Conservation (phyloP, 2,797 vertebrate genomes). For the Melanotaenia pygmaea region DNA sequence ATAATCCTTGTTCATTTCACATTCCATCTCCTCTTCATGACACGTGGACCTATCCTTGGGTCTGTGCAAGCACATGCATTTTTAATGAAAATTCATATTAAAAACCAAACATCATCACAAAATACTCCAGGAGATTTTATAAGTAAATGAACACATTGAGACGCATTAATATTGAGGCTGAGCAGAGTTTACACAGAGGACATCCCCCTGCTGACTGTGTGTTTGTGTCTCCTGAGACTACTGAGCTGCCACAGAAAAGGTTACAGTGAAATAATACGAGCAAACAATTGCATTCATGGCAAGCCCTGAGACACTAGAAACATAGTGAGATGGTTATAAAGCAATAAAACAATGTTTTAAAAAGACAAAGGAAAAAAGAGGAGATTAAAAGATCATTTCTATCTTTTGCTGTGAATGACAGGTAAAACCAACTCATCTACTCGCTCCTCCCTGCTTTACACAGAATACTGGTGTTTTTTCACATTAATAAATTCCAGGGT, state of each 20-base stretch:
- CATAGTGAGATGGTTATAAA: not conserved
- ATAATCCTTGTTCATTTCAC: constrained; percentile 15
- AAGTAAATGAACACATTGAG: constrained; percentile 32
- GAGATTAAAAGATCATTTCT: constrained; percentile 49
- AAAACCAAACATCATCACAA: constrained; percentile 24
- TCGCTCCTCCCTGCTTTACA: constrained; percentile 36
- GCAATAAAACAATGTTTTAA: not conserved
- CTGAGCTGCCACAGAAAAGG: constrained; percentile 59
- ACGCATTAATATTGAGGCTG: constrained; percentile 55
- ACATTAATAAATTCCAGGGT: constrained; percentile 60
- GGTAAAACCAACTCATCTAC: constrained; percentile 20
- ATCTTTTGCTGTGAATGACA: constrained; percentile 30
- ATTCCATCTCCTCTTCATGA: constrained; percentile 31
- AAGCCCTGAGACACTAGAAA: constrained; percentile 27
- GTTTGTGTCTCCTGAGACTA: constrained; percentile 65
- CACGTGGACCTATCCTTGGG: constrained; percentile 43
- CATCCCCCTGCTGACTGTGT: constrained; percentile 52
- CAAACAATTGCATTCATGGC: constrained; percentile 66
- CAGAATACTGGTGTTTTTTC: constrained; percentile 66
- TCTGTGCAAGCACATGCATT: constrained; percentile 12
- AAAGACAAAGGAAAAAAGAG: constrained; percentile 14
- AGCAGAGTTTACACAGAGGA: constrained; percentile 44
- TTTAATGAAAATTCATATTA: constrained; percentile 32
- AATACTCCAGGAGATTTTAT: constrained; percentile 9
- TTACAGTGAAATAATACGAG: constrained; percentile 59